These are phyloP conservation scores for Gallinago paraguaiae DNA, from an alignment of 2,113 vertebrate genomes.

Conservation along the genomic window DNA sequence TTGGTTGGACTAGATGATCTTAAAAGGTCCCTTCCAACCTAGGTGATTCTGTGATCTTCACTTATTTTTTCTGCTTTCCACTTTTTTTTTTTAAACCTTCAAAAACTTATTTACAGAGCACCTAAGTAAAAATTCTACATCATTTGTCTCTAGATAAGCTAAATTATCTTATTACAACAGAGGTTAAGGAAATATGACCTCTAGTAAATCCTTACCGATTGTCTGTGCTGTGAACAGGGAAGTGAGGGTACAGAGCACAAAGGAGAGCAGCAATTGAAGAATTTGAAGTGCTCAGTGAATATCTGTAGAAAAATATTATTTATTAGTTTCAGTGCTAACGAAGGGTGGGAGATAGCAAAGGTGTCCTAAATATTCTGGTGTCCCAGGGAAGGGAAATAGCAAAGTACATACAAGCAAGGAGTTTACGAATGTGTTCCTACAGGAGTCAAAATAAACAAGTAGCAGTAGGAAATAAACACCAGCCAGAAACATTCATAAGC, in stretches of 20 bases:
- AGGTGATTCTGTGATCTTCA: background rate
- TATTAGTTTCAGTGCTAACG: background rate
- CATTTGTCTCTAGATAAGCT: background rate
- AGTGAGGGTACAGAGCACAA: conserved; percentile 95
- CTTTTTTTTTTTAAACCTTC: background rate
- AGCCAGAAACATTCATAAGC: background rate
- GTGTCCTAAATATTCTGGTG: background rate
- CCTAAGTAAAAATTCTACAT: background rate
- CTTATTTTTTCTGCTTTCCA: background rate
- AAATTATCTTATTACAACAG: too few relatives aligned
- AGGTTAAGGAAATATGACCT: background rate
- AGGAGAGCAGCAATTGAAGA: conserved; percentile 95
- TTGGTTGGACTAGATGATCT: too few relatives aligned
- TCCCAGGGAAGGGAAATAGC: background rate
- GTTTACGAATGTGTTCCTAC: background rate
- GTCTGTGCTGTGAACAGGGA: conserved; percentile 96
- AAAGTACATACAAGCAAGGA: background rate
- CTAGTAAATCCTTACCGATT: conserved; percentile 82
- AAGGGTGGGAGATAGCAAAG: background rate
- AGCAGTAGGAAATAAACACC: background rate
- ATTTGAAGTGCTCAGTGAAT: conserved; percentile 93
- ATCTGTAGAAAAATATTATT: conserved; percentile 71
- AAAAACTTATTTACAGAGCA: background rate
- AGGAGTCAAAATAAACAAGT: background rate
- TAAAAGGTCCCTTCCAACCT: too few relatives aligned